Evolutionary conservation across 35 echinoderm and acorn worm genomes (phyloP).

Genomic region (Heliocidaris erythrogramma): DNA sequence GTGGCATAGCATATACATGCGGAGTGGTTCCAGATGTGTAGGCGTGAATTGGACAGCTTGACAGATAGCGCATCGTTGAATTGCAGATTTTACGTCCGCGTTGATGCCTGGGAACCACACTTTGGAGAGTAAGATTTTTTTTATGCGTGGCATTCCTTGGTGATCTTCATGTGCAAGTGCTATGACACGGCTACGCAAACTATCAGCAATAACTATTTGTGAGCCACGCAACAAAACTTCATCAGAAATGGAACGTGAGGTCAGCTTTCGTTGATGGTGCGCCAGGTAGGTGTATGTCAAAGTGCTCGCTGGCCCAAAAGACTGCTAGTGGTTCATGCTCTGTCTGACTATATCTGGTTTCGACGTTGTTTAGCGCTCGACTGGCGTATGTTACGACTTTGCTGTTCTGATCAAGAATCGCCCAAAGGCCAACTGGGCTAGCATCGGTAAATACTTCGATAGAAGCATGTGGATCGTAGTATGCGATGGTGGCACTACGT

Average conservation of each 20-base stretch:
- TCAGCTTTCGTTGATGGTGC: no score
- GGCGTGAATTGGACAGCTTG: background rate
- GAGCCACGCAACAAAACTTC: conserved; percentile 6
- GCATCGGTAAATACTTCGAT: no score
- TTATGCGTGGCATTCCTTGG: conserved; percentile 54
- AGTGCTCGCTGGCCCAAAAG: no score
- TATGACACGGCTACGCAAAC: conserved; percentile 34
- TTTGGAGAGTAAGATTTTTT: conserved; percentile 37
- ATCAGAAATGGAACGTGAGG: background rate
- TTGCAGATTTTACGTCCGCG: background rate
- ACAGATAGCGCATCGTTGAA: background rate
- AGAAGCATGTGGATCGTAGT: no score
- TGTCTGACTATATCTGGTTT: conserved; percentile 46
- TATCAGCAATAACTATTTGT: conserved; percentile 40
- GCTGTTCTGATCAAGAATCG: conserved; percentile 21
- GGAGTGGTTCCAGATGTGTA: conserved; percentile 36
- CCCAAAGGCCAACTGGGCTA: no score
- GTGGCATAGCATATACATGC: conserved; percentile 51
- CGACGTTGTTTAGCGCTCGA: conserved; percentile 27
- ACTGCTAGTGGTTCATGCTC: conserved; percentile 47
- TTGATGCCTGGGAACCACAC: conserved; percentile 65
- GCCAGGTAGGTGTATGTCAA: conserved; percentile 31
- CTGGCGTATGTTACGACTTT: conserved; percentile 42
- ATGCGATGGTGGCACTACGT: no score
- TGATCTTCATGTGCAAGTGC: conserved; percentile 74